Evolutionary conservation across 2,888 invertebrate genomes (phyloP).

Genomic region (Himalopsyche kuldschensis): DNA sequence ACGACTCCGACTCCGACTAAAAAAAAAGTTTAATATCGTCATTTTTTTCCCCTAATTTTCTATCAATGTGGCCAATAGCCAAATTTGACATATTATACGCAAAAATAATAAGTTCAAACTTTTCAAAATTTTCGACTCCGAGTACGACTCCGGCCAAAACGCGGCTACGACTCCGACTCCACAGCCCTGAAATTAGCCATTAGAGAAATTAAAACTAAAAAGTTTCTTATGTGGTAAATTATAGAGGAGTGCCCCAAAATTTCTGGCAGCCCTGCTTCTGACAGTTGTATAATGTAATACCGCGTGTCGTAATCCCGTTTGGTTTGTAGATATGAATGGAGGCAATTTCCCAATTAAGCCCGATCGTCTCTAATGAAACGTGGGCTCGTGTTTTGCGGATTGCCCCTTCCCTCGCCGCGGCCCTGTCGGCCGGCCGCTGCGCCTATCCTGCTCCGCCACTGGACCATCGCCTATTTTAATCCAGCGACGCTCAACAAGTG

Average conservation of each 20-base stretch:
- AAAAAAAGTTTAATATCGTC: no score
- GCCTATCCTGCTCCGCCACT: neutral
- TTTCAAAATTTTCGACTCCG: no score
- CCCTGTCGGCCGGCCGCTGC: neutral
- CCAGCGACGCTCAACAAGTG: neutral
- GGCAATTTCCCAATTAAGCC: neutral
- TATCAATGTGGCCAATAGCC: no score
- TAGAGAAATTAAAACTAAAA: no score
- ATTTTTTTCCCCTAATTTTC: no score
- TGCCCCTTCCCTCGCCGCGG: neutral
- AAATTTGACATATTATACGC: no score
- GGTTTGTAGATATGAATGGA: neutral
- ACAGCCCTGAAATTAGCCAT: no score
- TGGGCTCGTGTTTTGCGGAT: conserved; percentile 2
- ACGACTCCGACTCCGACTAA: no score
- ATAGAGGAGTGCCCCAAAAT: neutral
- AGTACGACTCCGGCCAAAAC: no score
- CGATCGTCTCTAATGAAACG: neutral
- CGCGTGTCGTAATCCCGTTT: neutral
- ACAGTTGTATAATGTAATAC: conserved; percentile 1
- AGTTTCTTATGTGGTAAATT: no score
- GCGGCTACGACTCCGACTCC: no score
- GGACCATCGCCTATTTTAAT: neutral
- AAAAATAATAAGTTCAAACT: no score
- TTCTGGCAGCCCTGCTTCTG: neutral